Conservation (phyloP, 2,888 invertebrate species). For the Campopleginae sp. region DNA sequence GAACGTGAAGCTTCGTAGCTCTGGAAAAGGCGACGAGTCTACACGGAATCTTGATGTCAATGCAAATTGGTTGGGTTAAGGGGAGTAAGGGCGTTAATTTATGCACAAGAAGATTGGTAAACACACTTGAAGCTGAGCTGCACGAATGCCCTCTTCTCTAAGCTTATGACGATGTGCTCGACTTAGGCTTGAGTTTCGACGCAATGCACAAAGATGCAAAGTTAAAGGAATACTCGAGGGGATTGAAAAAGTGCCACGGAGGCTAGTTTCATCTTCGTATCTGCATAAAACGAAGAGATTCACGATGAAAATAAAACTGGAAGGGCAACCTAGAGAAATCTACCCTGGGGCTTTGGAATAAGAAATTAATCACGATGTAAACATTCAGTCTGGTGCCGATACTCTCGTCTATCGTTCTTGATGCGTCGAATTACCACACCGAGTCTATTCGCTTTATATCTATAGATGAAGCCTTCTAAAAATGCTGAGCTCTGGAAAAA, state of each 20-base stretch:
- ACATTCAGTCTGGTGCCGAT: background rate
- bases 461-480: background rate
- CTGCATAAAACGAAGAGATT: constrained; percentile 75
- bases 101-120: constrained; percentile 81
- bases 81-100: constrained; percentile 77
- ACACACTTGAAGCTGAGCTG: constrained; percentile 81
- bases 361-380: constrained; percentile 28
- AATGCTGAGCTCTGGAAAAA: constrained; percentile 13
- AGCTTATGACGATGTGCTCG: constrained; percentile 67
- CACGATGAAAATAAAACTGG: constrained; percentile 66
- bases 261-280: constrained; percentile 76
- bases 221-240: constrained; percentile 73
- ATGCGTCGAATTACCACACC: constrained; percentile 12
- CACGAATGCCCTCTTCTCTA: constrained; percentile 76
- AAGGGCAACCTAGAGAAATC: constrained; percentile 39
- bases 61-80: constrained; percentile 33
- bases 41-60: constrained; percentile 69
- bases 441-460: constrained; percentile 25
- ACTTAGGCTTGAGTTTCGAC: constrained; percentile 65
- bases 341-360: constrained; percentile 38
- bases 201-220: constrained; percentile 74
- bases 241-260: constrained; percentile 78
- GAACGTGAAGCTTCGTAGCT: constrained; percentile 71
- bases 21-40: constrained; percentile 74
- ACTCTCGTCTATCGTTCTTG: background rate